A percentile compares a stretch with the other conserved stretches of the same genome.
Evolutionary conservation across 2,888 invertebrate genomes (phyloP).

Genomic region (Microchrysa polita): DNA sequence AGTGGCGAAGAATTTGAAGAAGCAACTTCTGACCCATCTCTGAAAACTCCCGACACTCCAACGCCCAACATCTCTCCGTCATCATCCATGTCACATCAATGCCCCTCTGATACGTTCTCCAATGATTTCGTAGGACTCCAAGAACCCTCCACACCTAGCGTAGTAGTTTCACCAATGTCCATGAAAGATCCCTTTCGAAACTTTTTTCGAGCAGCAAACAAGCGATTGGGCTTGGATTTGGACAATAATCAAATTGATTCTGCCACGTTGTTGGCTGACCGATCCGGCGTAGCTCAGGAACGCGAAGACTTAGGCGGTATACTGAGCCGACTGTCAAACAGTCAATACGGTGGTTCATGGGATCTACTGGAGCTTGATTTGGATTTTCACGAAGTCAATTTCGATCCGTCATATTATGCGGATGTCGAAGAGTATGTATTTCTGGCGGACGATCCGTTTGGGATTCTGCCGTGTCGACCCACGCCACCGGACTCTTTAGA

Average conservation of each 20-base stretch:
- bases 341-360: constrained; percentile 69
- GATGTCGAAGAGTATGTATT: constrained; percentile 72
- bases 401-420: constrained; percentile 71
- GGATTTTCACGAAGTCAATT: constrained; percentile 70
- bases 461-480: constrained; percentile 69
- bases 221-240: constrained; percentile 60
- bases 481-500: constrained; percentile 68
- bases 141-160: constrained; percentile 68
- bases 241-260: constrained; percentile 57
- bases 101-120: constrained; percentile 69
- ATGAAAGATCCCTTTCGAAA: constrained; percentile 55
- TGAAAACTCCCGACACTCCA: constrained; percentile 74
- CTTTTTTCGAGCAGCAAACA: constrained; percentile 51
- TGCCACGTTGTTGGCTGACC: constrained; percentile 3
- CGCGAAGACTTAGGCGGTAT: constrained; percentile 4
- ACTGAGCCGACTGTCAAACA: constrained; percentile 54
- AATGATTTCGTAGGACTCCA: constrained; percentile 68
- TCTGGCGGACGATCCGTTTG: constrained; percentile 69
- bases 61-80: constrained; percentile 71
- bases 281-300: not conserved
- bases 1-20: constrained; percentile 53
- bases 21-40: constrained; percentile 54
- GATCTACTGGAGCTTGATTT: constrained; percentile 72
- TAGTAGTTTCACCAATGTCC: constrained; percentile 67
- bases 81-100: constrained; percentile 61